Percentiles rank a stretch among this genome's conserved stretches.
Evolutionary conservation across 1,140 invertebrate species (phyloP).

Genomic region (Aphelenchoides besseyi): DNA sequence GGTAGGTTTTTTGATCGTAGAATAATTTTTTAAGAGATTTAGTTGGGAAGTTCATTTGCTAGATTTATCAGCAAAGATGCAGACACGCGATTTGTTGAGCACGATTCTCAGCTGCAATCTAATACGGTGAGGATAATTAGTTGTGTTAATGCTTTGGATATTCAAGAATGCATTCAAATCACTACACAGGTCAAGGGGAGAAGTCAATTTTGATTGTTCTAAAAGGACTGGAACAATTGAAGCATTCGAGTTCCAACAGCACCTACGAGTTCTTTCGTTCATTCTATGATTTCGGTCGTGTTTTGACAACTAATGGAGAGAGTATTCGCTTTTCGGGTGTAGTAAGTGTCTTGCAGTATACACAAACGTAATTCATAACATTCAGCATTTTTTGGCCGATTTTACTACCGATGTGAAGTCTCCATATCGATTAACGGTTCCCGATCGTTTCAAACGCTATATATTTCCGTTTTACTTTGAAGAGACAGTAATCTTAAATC

Average conservation of each 20-base stretch:
- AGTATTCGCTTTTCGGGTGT: slow-evolving; percentile 15
- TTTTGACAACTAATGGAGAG: slow-evolving; percentile 28
- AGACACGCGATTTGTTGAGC: slow-evolving; percentile 30
- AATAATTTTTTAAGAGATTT: slow-evolving; percentile 12
- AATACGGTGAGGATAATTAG: slow-evolving; percentile 23
- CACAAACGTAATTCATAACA: slow-evolving; percentile 11
- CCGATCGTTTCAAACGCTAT: slow-evolving; percentile 30
- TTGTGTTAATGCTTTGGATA: not conserved
- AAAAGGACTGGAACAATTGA: slow-evolving; percentile 28
- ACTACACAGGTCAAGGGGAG: slow-evolving; percentile 36
- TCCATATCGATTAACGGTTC: slow-evolving; percentile 22
- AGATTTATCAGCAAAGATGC: slow-evolving; percentile 27
- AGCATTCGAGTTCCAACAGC: slow-evolving; percentile 25
- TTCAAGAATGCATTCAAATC: slow-evolving; percentile 24
- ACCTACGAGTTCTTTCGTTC: slow-evolving; percentile 34
- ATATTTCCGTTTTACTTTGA: slow-evolving; percentile 33
- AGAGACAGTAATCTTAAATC: slow-evolving; percentile 22
- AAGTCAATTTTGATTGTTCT: slow-evolving; percentile 36
- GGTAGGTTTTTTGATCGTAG: slow-evolving; percentile 12
- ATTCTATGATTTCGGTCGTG: slow-evolving; percentile 27
- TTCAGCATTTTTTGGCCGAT: slow-evolving; percentile 32
- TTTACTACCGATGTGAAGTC: slow-evolving; percentile 31
- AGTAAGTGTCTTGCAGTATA: not conserved
- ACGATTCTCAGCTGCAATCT: slow-evolving; percentile 38
- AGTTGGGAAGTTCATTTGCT: slow-evolving; percentile 37